phyloP scores from a whole-genome alignment of 2,113 vertebrate genomes.

The Cyprichromis sp. region DNA sequence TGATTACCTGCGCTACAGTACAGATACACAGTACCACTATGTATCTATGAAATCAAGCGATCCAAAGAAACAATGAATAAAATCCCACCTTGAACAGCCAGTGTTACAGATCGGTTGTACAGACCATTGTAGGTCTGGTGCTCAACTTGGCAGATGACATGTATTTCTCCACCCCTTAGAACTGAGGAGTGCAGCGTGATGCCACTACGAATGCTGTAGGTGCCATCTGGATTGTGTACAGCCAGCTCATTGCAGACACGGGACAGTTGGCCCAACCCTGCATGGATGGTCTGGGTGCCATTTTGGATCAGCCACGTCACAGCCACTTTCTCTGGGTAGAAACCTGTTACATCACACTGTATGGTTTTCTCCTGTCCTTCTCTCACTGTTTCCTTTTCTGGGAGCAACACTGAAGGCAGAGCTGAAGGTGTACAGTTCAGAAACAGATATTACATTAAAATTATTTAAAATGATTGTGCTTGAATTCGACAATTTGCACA shows the following conservation, averaged over 20 bases:
- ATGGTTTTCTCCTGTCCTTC: conserved; percentile 53
- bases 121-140: conserved; percentile 33
- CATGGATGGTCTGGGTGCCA: neutral
- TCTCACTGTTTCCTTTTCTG: conserved; percentile 11
- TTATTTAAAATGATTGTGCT: neutral
- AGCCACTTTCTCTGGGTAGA: conserved; percentile 43
- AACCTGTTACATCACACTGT: conserved; percentile 41
- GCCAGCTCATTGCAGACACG: conserved; percentile 47
- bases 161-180: neutral
- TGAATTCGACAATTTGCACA: neutral
- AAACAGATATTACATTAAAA: neutral
- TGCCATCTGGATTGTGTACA: conserved; percentile 4
- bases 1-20: neutral
- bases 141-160: conserved; percentile 48
- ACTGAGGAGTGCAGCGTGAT: conserved; percentile 30
- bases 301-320: conserved; percentile 42
- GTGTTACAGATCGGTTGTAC: conserved; percentile 15
- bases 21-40: neutral
- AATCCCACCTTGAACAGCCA: conserved; percentile 40
- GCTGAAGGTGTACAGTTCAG: conserved; percentile 5
- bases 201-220: conserved; percentile 45
- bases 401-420: conserved; percentile 32
- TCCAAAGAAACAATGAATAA: neutral
- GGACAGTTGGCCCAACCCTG: neutral
- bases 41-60: neutral